These are phyloP conservation scores for Phortica variegata DNA, from an alignment of 1,140 invertebrate species.

Conservation along the genomic window DNA sequence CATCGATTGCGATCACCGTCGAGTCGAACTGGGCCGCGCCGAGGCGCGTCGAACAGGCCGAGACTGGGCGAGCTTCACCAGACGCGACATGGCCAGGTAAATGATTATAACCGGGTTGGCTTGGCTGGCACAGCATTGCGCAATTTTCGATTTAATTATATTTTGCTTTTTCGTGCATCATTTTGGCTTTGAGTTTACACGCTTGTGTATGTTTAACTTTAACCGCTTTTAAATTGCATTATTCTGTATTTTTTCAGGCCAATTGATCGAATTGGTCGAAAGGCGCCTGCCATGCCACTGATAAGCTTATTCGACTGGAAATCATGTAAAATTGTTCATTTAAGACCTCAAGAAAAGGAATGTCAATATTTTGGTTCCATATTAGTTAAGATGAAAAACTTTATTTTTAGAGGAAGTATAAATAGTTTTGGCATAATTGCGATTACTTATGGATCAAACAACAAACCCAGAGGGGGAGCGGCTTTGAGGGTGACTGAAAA, in stretches of 20 bases:
- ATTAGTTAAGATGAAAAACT: too few species aligned
- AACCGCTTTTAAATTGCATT: conserved; percentile 2
- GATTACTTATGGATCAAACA: too few species aligned
- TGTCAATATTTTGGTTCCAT: conserved; percentile 8
- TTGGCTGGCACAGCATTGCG: conserved; percentile 18
- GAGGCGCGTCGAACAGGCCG: too few species aligned
- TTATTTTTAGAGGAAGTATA: too few species aligned
- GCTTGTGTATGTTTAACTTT: too few species aligned
- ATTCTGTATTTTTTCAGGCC: not conserved
- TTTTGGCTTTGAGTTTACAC: not conserved
- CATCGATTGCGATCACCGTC: conserved; percentile 29
- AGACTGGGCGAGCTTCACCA: not conserved
- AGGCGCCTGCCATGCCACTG: not conserved
- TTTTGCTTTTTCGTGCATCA: conserved; percentile 17
- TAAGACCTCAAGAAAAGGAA: conserved; percentile 2
- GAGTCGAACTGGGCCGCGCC: too few species aligned
- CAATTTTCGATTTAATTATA: conserved; percentile 51
- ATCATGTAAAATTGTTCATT: too few species aligned
- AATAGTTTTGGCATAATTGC: too few species aligned
- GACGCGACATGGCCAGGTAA: conserved; percentile 10
- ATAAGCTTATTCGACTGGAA: conserved; percentile 2
- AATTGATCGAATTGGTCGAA: conserved; percentile 40
- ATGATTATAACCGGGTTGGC: too few species aligned
- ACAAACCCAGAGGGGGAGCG: too few species aligned
- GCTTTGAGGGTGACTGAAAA: too few species aligned